phyloP scores from a whole-genome alignment of 2,888 invertebrate genomes.

The Sinodicranocentrus sp. region DNA sequence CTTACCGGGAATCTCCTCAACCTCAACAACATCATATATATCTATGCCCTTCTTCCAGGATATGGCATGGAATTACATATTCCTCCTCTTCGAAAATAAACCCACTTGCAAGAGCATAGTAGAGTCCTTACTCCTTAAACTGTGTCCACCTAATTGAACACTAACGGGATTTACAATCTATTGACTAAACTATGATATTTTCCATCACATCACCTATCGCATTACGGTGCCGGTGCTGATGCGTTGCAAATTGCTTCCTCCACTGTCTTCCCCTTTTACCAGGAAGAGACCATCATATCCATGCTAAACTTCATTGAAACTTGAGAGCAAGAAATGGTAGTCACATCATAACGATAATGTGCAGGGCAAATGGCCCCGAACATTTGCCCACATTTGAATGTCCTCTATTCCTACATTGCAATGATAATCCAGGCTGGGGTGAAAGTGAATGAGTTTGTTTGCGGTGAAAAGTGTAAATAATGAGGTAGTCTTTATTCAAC shows the following conservation, averaged over 20 bases:
- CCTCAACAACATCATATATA: no score
- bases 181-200: constrained; percentile 57
- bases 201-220: constrained; percentile 46
- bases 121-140: not conserved
- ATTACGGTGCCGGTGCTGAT: constrained; percentile 35
- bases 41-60: no score
- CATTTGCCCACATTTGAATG: no score
- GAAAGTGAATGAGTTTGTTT: not conserved
- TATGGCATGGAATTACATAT: no score
- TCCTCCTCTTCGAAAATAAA: no score
- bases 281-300: constrained; percentile 54
- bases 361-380: constrained; percentile 43
- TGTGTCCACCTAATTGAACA: constrained; percentile 60
- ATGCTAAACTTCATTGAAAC: constrained; percentile 64
- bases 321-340: constrained; percentile 46
- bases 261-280: constrained; percentile 33
- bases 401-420: no score
- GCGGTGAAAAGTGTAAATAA: constrained; percentile 66
- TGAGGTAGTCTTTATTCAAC: constrained; percentile 43
- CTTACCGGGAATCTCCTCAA: no score
- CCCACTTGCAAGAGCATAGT: no score
- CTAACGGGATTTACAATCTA: constrained; percentile 54
- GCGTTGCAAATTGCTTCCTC: constrained; percentile 63
- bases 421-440: constrained; percentile 44
- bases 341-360: constrained; percentile 42